phyloP scores from a whole-genome alignment of 1,140 invertebrate genomes.

The Palaemon carinicauda region DNA sequence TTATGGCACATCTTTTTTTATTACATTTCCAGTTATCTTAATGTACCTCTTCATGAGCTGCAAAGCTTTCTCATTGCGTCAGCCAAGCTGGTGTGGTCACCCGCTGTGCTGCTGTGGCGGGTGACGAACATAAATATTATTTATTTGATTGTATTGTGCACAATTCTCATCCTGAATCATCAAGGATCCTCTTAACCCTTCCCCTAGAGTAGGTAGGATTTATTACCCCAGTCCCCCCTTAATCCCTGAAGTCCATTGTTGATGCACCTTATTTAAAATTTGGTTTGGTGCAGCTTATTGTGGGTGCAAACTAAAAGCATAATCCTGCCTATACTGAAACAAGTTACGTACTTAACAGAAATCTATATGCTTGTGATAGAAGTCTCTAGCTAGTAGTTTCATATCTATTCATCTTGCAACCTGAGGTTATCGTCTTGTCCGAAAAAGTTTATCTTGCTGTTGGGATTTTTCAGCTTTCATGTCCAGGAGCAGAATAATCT shows the following conservation, averaged over 20 bases:
- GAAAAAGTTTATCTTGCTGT: too few relatives aligned
- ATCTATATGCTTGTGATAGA: slow-evolving; percentile 52
- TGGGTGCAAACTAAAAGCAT: slow-evolving; percentile 45
- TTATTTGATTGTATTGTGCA: slow-evolving; percentile 26
- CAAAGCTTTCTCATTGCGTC: slow-evolving; percentile 10
- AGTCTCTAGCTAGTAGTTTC: slow-evolving; percentile 44
- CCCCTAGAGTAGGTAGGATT: slow-evolving; percentile 26
- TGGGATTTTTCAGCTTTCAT: slow-evolving; percentile 40
- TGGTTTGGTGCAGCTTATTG: slow-evolving; percentile 13
- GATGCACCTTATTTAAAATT: slow-evolving; percentile 28
- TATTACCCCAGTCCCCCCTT: neutral
- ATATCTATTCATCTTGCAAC: slow-evolving; percentile 46
- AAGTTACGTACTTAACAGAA: slow-evolving; percentile 51
- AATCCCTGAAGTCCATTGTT: neutral
- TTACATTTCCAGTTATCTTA: slow-evolving; percentile 32
- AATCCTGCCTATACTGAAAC: slow-evolving; percentile 47
- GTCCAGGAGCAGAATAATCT: slow-evolving; percentile 16
- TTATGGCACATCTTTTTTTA: slow-evolving; percentile 30
- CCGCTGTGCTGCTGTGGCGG: slow-evolving; percentile 6
- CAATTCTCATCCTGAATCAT: slow-evolving; percentile 19
- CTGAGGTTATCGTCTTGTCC: slow-evolving; percentile 3
- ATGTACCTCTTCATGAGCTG: slow-evolving; percentile 24
- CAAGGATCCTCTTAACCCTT: slow-evolving; percentile 13
- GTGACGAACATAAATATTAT: slow-evolving; percentile 18
- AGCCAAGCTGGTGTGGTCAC: slow-evolving; percentile 13